Evolutionary conservation across 1,140 invertebrate species (phyloP), one percentile per base, ranked within the genome.

Genomic region (Drosophila cardini): DNA sequence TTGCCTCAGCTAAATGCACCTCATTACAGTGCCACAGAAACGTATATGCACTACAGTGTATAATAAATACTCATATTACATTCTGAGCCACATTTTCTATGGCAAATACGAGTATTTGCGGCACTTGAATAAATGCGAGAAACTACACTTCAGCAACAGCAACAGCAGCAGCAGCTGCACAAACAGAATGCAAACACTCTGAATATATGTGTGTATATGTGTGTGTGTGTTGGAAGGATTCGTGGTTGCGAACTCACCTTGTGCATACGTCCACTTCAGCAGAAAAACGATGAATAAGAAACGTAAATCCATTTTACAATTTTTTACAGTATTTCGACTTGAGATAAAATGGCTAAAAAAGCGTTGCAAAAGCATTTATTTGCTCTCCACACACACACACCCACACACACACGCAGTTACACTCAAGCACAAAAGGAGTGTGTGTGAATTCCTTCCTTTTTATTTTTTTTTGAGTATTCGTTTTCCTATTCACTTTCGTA

Each of bases 211-310:
- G 4, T 26, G 21, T 26, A 26, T 26, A 26, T 26, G 21, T 26
- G 52, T 18, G 11, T 10, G 11, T 48, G 40, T 46, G 4, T 50
- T 30, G 2, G n/a, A 55, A 48, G 45, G 45, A 57, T 32, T 60
- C 16, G 46, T 21, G 43, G 43, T 18, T 30, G 16, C 60, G 56
- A 56, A 73, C 90, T 90, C 85, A 91, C 90, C 90, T 91, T 91
- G 90, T 78, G 86, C 90, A 89, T 91, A 73, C 61, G 83, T 91
- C 90, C 90, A 91, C 84, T 91, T 91, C 71, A 91, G 83, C 76
- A 91, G 80, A 68, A 91, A 89, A 78, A 91, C 80, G 83, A 91
- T 91, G 90, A 91, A 89, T 79, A 91, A 76, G 81, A 91, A 90
- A 80, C 90, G 83, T 85, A 91, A 82, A 91, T 91, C 90, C 90